Percentiles rank a stretch among this genome's conserved stretches.
Conservation (phyloP, 2,888 invertebrate genomes). For the Cerastoderma edule region DNA sequence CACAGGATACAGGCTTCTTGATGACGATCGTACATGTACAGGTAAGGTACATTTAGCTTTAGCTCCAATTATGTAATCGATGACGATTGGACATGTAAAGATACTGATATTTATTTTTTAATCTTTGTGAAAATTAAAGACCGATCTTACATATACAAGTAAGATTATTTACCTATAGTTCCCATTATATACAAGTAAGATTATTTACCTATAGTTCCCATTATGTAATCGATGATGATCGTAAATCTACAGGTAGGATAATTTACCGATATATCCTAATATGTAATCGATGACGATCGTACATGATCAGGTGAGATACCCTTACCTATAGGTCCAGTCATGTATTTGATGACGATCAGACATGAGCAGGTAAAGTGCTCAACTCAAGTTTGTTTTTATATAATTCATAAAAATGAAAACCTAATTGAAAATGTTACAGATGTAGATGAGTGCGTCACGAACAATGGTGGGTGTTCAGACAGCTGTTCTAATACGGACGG, state of each 20-base stretch:
- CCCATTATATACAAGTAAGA: too few species aligned
- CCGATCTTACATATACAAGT: too few species aligned
- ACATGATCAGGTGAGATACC: not conserved
- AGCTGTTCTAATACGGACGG: not conserved
- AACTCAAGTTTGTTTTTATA: not conserved
- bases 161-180: too few species aligned
- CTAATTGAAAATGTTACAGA: not conserved
- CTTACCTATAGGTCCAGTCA: not conserved
- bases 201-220: too few species aligned
- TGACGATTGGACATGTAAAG: too few species aligned
- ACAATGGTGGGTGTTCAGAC: not conserved
- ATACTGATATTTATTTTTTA: too few species aligned
- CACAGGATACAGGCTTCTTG: slow-evolving; percentile 4
- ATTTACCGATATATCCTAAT: not conserved
- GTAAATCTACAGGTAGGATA: slow-evolving; percentile 15
- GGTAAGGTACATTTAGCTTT: too few species aligned
- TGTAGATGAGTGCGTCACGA: slow-evolving; percentile 5
- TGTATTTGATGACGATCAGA: not conserved
- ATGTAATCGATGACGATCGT: not conserved
- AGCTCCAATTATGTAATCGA: too few species aligned
- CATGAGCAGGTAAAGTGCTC: slow-evolving; percentile 25
- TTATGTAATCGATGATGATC: too few species aligned
- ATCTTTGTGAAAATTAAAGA: too few species aligned
- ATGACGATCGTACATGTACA: not conserved
- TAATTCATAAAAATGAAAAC: too few species aligned